A percentile compares a stretch with the other conserved stretches of the same genome.
These are phyloP conservation scores for Condylostylus longicornis DNA, from an alignment of 1,140 invertebrate genomes.

Conservation along the genomic window DNA sequence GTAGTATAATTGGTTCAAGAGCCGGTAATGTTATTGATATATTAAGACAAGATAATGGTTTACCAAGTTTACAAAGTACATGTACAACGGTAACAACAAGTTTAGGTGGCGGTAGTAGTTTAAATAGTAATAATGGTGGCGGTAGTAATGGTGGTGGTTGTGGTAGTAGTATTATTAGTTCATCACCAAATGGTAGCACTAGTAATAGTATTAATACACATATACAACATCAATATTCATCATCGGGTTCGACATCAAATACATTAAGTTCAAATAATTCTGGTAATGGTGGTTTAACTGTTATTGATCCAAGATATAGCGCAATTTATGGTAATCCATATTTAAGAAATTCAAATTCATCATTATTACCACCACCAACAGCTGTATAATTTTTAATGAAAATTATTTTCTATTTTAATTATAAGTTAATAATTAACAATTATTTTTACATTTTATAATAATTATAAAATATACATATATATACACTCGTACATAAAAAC, in stretches of 20 bases:
- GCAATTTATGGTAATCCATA: constrained; percentile 81
- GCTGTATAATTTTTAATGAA: constrained; percentile 25
- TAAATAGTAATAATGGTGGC: no score
- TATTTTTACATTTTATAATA: no score
- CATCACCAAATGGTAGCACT: constrained; percentile 28
- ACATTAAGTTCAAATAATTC: no score
- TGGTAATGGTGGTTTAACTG: no score
- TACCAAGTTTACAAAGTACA: constrained; percentile 28
- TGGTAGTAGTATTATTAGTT: constrained; percentile 26
- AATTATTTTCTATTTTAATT: no score
- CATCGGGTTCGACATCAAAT: constrained; percentile 6
- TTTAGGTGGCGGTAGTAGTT: not conserved
- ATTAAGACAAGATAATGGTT: constrained; percentile 28
- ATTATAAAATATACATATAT: no score
- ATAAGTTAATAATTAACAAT: no score
- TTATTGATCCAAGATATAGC: constrained; percentile 71
- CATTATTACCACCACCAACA: constrained; percentile 33
- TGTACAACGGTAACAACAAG: constrained; percentile 15
- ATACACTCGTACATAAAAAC: no score
- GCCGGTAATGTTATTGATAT: no score
- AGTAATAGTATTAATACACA: constrained; percentile 27
- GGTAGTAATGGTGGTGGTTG: no score
- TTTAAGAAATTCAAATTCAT: constrained; percentile 42
- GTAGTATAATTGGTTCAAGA: constrained; percentile 26
- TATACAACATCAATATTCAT: constrained; percentile 14